Conservation (phyloP, 2,888 invertebrate genomes). For the Escarpia spicata region DNA sequence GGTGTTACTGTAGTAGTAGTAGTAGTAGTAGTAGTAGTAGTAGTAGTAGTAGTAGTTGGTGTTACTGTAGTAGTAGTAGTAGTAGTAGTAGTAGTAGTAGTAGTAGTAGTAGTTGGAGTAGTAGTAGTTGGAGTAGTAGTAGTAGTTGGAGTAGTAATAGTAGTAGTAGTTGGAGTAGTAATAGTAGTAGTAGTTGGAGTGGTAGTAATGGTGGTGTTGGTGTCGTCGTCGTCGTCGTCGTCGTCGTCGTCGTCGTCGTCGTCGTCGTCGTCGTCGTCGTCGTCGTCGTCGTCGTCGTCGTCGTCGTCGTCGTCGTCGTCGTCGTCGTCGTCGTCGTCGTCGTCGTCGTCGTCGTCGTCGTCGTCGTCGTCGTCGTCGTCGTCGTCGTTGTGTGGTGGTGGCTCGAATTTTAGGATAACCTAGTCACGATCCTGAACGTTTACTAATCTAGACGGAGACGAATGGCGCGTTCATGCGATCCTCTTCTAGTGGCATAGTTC, state of each 20-base stretch:
- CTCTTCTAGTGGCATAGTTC: neutral
- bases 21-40: slow-evolving; percentile 13
- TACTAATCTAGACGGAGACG: neutral
- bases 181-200: no score
- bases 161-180: neutral
- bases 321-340: neutral
- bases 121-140: neutral
- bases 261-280: slow-evolving; percentile 20
- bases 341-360: no score
- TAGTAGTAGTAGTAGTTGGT: neutral
- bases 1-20: neutral
- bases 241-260: no score
- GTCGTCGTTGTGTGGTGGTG: no score
- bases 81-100: slow-evolving; percentile 14
- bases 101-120: slow-evolving; percentile 19
- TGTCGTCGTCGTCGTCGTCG: neutral
- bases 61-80: neutral
- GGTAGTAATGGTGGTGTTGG: no score
- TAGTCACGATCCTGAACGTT: no score
- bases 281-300: slow-evolving; percentile 20
- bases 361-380: no score
- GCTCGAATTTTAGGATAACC: no score
- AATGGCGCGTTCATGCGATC: neutral
- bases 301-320: slow-evolving; percentile 17
- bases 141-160: neutral